Evolutionary conservation across 2,888 invertebrate genomes (phyloP).

Genomic region (Terebella lapidaria): DNA sequence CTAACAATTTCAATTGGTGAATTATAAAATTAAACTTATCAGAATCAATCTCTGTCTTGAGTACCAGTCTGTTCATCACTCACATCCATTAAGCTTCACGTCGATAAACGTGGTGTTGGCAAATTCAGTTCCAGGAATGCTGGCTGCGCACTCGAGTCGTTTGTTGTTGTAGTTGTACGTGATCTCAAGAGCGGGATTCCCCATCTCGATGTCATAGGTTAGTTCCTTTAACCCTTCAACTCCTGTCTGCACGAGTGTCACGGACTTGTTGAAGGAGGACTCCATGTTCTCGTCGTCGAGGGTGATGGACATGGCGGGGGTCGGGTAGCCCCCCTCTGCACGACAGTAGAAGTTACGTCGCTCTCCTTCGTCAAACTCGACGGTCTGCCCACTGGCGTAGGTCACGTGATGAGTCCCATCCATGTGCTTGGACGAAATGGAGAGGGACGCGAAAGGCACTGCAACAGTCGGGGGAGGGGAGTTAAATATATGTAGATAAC

Average conservation of each 20-base stretch:
- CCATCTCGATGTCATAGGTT: not conserved
- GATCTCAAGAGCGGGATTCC: not conserved
- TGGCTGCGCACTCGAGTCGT: not conserved
- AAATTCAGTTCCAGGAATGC: not conserved
- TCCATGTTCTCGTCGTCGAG: not conserved
- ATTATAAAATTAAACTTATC: too few relatives aligned
- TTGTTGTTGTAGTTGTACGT: not conserved
- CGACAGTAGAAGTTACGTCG: not conserved
- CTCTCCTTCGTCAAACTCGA: not conserved
- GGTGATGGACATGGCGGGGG: not conserved
- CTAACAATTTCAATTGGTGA: too few relatives aligned
- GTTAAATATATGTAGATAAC: too few relatives aligned
- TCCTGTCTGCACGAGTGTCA: not conserved
- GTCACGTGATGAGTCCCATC: not conserved
- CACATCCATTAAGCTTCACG: not conserved
- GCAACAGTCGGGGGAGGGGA: too few relatives aligned
- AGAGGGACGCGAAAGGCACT: not conserved
- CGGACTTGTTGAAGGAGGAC: not conserved
- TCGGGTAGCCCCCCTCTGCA: not conserved
- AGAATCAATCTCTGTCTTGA: not conserved
- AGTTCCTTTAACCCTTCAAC: not conserved
- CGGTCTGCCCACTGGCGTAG: not conserved
- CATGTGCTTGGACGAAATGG: not conserved
- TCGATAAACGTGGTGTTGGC: not conserved
- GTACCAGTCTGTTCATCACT: not conserved